Evolutionary conservation across 1,140 invertebrate species (phyloP).

Genomic region (Lysiphlebus fabarum): DNA sequence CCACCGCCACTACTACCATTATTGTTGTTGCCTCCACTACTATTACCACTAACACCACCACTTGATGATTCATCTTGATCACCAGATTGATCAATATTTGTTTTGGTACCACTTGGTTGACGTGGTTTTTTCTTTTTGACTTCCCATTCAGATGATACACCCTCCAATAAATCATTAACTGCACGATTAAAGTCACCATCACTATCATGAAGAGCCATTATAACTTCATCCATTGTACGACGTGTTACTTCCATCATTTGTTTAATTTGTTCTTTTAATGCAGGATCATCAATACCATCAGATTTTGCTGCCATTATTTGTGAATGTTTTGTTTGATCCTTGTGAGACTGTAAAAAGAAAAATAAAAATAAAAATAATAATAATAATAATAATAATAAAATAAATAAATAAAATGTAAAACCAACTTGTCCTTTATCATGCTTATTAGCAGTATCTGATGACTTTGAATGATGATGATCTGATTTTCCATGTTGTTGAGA

Average conservation of each 20-base stretch:
- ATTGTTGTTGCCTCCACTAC: too few relatives aligned
- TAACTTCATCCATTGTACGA: slow-evolving; percentile 77
- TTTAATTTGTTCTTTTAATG: slow-evolving; percentile 69
- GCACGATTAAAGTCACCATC: slow-evolving; percentile 75
- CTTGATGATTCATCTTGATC: slow-evolving; percentile 38
- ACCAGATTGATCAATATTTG: slow-evolving; percentile 41
- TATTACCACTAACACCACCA: too few relatives aligned
- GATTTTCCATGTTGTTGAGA: slow-evolving; percentile 50
- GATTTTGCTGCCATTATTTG: slow-evolving; percentile 67
- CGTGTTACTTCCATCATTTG: slow-evolving; percentile 78
- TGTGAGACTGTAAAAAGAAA: slow-evolving; percentile 31
- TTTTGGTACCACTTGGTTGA: slow-evolving; percentile 56
- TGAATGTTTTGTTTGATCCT: slow-evolving; percentile 60
- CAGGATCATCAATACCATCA: slow-evolving; percentile 58
- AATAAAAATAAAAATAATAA: neutral
- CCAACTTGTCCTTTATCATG: slow-evolving; percentile 50
- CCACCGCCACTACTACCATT: slow-evolving; percentile 1
- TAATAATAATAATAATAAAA: neutral
- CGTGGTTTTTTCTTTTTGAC: slow-evolving; percentile 85
- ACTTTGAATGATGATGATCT: slow-evolving; percentile 49
- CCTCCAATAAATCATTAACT: slow-evolving; percentile 73
- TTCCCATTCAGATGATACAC: slow-evolving; percentile 54
- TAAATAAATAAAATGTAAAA: slow-evolving; percentile 2
- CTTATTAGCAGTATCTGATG: slow-evolving; percentile 49
- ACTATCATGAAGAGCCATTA: slow-evolving; percentile 77